Evolutionary conservation across 2,113 vertebrate genomes (phyloP), one percentile per base, ranked within the genome.

Genomic region (Malurus alboscapulatus): DNA sequence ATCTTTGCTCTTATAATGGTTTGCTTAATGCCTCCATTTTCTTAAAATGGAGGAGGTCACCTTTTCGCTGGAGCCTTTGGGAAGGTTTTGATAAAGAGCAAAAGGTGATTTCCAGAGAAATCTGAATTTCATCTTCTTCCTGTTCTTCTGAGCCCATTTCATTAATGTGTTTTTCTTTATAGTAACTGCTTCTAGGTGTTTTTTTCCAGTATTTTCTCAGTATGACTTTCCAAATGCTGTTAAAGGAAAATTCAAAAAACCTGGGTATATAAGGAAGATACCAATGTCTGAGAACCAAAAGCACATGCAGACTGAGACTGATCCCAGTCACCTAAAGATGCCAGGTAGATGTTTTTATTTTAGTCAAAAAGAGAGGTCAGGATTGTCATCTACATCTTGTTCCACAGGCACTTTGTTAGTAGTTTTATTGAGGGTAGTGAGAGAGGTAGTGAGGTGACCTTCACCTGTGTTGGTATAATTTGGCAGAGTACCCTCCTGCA

Each of bases 241-340:
- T 63, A 36, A 61, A 82, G 48, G 53, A 87, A 77, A 69, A 77
- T 19, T 12, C 1, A 34, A 44, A 12, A 85, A 34, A 51, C 36
- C 66, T 47, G 10, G 3, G 3, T 54, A 4, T 51, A 3, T 55
- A 19, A 69, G 55, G 38, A 69, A 71, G 29, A 29, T 36, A 69
- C 0, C 9, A 14, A 10, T 63, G 26, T 61, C 47, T 36, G 63
- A 69, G 47, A 44, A 47, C 15, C 0, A 0, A 63, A 51, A 15
- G 29, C 13, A 14, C 4, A 1, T 55, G 17, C 26, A 51, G 48
- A 6, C 34, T 58, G 66, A 58, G 51, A 26, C 34, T 45, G 24
- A 21, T 19, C 27, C 36, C 73, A 78, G 27, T 59, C 5, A 14
- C 61, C 21, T 57, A 24, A 78, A 80, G 38, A 40, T 32, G 25